A percentile compares a stretch with the other conserved stretches of the same genome.
These are phyloP conservation scores for Drosophila tani DNA, from an alignment of 1,140 invertebrate species.

Conservation along the genomic window DNA sequence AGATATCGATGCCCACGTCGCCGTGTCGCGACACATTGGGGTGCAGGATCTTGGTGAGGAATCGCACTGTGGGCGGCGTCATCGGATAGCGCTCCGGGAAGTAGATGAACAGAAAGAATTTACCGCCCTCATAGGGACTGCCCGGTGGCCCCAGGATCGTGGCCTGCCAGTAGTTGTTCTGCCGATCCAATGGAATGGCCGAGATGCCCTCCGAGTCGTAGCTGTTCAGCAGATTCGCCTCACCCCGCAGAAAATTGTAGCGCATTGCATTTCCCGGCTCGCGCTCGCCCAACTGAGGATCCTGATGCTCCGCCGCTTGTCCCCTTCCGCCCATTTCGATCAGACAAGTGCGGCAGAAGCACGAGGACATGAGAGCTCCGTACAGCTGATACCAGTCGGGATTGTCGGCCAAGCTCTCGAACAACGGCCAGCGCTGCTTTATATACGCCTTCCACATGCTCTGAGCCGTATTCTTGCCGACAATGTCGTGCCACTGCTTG, in stretches of 20 bases:
- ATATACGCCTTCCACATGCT: conserved; percentile 92
- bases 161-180: conserved; percentile 96
- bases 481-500: conserved; percentile 92
- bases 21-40: conserved; percentile 98
- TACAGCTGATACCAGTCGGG: conserved; percentile 92
- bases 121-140: conserved; percentile 96
- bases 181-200: conserved; percentile 93
- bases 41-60: conserved; percentile 96
- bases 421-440: conserved; percentile 92
- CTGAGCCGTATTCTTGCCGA: conserved; percentile 90
- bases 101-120: conserved; percentile 97
- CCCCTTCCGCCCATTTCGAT: conserved; percentile 90
- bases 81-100: conserved; percentile 94
- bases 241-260: conserved; percentile 89
- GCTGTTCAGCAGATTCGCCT: conserved; percentile 88
- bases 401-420: conserved; percentile 89
- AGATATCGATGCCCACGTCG: conserved; percentile 98
- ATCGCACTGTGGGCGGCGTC: conserved; percentile 94
- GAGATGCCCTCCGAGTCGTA: conserved; percentile 96
- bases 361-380: conserved; percentile 88
- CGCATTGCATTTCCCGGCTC: conserved; percentile 90
- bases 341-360: conserved; percentile 94
- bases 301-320: conserved; percentile 79
- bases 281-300: conserved; percentile 86
- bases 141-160: conserved; percentile 94